Base-by-base conservation (phyloP, 2,888 invertebrate genomes). In the Timema podura region DNA sequence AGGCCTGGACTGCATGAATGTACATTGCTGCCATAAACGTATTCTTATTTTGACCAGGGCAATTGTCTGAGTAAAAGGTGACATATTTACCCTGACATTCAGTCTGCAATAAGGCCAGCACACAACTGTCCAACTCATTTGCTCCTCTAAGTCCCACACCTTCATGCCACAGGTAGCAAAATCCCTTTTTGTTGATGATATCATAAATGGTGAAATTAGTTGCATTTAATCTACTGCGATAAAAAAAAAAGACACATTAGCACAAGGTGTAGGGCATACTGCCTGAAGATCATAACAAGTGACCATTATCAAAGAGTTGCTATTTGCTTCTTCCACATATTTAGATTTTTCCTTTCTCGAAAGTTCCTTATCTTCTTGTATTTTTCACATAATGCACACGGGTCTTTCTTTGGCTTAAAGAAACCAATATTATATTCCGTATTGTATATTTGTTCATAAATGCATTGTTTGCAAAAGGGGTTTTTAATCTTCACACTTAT, bases 41-140 rank as follows among this genome's bases (percentile, higher is more conserved):
- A 57, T 73, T 73, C 69, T 71, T 73, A 54, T 72, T 61, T 67
- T 73, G 73, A 8, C 72, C 67, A 48, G 51, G 49, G 49, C 69
- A 67, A 49, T 69, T 66, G 44, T 69, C 69, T 10, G 69, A 69
- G 49, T 69, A 65, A 66, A 69, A 69, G 15, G 65, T 65, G 49
- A 69, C 65, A 48, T 69, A 47, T 65, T 69, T 59, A 48, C n/a
- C 13, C 46, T 61, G 68, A 46, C 61, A 68, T 65, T 69, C 49
- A 9, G 47, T 59, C 45, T 6, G 45, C 30, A 68, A 65, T 48
- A 69, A 69, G 10, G 49, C 48, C n/a, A 65, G 49, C 15, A 66
- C 65, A 66, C 49, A 65, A n/a, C 64, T 44, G 3, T 65, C 69
- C 49, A 69, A 64, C 49, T 69, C 69, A 65, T 69, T 69, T 13